These are phyloP conservation scores for Morone chrysops DNA, from an alignment of 2,113 vertebrate genomes.

Conservation along the genomic window DNA sequence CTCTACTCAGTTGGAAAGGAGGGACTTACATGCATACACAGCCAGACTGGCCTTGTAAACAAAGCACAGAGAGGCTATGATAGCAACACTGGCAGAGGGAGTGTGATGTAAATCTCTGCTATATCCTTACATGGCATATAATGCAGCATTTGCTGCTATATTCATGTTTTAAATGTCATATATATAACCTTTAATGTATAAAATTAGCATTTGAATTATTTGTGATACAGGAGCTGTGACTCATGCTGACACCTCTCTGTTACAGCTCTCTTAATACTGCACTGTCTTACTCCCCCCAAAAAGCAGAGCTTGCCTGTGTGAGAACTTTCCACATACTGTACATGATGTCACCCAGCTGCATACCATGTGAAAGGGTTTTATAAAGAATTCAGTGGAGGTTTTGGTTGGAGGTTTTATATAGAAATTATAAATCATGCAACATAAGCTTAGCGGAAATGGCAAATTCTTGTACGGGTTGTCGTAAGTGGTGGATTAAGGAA, in stretches of 20 bases:
- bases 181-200: too few relatives aligned
- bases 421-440: constrained; percentile 69
- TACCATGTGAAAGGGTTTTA: constrained; percentile 1
- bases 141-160: too few relatives aligned
- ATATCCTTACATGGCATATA: too few relatives aligned
- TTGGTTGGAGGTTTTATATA: constrained; percentile 42
- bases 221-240: not conserved
- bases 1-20: too few relatives aligned
- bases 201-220: not conserved
- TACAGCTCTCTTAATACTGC: not conserved
- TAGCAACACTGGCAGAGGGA: too few relatives aligned
- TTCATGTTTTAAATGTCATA: too few relatives aligned
- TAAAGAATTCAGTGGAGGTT: constrained; percentile 33
- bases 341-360: constrained; percentile 23
- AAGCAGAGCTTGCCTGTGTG: not conserved
- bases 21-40: too few relatives aligned
- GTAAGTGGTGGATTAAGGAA: not conserved
- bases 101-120: too few relatives aligned
- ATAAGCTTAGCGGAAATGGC: constrained; percentile 13
- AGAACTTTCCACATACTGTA: constrained; percentile 4
- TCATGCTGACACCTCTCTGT: not conserved
- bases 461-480: constrained; percentile 35
- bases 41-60: too few relatives aligned
- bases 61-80: too few relatives aligned
- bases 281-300: not conserved